Conservation (phyloP, 53 echinoderm and acorn worm species). For the Holothuria leucospilota region DNA sequence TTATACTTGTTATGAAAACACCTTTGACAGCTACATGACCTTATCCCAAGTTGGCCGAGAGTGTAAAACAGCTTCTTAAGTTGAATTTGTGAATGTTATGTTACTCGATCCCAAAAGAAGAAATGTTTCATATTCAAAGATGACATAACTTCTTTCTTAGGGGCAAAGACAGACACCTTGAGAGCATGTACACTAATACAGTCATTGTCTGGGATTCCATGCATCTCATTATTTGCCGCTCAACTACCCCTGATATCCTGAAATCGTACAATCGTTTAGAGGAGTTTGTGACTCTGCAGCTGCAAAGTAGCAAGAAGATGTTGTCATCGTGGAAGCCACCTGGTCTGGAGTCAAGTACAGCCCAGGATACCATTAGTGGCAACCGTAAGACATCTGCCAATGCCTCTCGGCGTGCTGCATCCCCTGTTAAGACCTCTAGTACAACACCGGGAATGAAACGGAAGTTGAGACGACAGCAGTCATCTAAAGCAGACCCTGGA, state of each 20-base stretch:
- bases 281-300: conserved; percentile 97
- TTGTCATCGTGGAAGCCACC: conserved; percentile 84
- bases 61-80: too few species aligned
- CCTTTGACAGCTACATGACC: too few species aligned
- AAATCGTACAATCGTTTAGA: conserved; percentile 80
- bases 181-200: conserved; percentile 80
- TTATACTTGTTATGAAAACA: too few species aligned
- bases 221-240: conserved; percentile 92
- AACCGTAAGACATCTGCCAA: background rate
- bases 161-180: conserved; percentile 57
- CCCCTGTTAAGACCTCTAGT: background rate
- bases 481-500: background rate
- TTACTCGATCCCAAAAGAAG: too few species aligned
- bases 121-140: too few species aligned
- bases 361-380: background rate
- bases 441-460: too few species aligned
- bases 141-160: background rate
- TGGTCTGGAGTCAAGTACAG: background rate
- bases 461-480: background rate
- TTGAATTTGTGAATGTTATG: too few species aligned
- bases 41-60: too few species aligned
- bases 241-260: conserved; percentile 95
- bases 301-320: conserved; percentile 89
- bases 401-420: background rate
- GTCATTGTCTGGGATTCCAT: conserved; percentile 86